Conservation (phyloP, 2,797 vertebrate species). For the Carduelis carduelis region DNA sequence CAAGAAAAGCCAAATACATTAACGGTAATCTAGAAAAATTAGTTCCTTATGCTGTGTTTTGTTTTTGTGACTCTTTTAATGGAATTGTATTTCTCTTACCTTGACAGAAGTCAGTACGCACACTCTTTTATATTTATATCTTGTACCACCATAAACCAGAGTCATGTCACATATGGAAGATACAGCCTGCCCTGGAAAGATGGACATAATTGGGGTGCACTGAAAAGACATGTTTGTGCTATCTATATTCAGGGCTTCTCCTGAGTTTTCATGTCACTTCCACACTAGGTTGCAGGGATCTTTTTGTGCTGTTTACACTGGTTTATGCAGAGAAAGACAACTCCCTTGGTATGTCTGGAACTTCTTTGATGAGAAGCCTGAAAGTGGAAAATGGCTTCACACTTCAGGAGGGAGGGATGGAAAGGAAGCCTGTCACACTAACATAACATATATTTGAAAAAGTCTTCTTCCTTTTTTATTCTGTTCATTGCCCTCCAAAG, state of each 20-base stretch:
- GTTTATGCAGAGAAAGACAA: neutral
- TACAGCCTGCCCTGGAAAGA: neutral
- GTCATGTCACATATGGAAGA: neutral
- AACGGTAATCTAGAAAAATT: neutral
- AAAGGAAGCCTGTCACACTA: neutral
- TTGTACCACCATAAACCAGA: neutral
- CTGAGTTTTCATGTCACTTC: neutral
- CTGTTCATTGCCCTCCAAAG: neutral
- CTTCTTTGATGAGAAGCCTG: neutral
- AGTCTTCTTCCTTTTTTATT: neutral
- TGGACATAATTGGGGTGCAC: neutral
- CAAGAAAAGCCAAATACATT: neutral
- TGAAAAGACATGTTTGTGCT: neutral
- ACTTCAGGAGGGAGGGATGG: neutral
- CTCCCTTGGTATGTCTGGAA: neutral
- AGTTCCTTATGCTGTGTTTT: neutral
- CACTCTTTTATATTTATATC: neutral
- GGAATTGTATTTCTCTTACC: neutral
- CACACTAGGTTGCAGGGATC: neutral
- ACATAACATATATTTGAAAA: neutral
- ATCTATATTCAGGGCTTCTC: neutral
- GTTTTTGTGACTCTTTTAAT: neutral
- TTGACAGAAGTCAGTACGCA: neutral
- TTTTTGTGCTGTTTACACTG: neutral
- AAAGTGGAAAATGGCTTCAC: neutral